Base-by-base conservation (phyloP, 2,113 vertebrate genomes). In the Xiphias gladius region DNA sequence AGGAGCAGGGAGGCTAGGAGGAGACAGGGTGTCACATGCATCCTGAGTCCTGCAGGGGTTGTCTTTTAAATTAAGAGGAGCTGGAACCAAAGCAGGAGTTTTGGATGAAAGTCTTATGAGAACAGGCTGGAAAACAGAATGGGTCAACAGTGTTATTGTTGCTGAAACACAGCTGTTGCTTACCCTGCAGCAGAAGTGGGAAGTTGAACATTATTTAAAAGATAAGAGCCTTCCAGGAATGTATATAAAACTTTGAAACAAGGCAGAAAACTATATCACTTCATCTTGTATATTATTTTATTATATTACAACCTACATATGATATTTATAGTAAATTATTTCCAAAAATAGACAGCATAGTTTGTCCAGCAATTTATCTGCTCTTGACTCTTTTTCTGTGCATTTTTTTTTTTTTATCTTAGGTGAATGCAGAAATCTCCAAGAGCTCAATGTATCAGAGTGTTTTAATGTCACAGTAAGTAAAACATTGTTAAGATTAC, bases 371-470 rank as follows among this genome's bases (percentile, higher is more conserved):
- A 0, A 1, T 7, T 66, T 67, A 11, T 55, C 46, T 50, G 7
- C n/a, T 63, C 12, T 74, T 67, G 35, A 11, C 5, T 64, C 22
- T 11, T 58, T 76, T 52, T 59, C 14, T 67, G 4, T 71, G n/a
- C 3, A 16, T 50, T 0, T 4, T 13, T 12, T 82, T 5, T 43
- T 12, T 82, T 72, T 48, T 83, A 46, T 37, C 61, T 54, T 11
- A 95, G 94, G 91, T 85, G 82, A 93, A 85, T 94, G 96, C 80
- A 95, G 69, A 91, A 97, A 96, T 87, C 91, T 97, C 39, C 96
- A 97, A 90, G 95, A 97, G 46, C 88, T 97, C 85, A 96, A 96
- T 89, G 67, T 97, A 67, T 97, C 96, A 46, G 93, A 96, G 92
- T 97, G 94, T 46, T 82, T 89, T 73, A 91, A 87, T 70, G 85